A percentile compares a stretch with the other conserved stretches of the same genome.
These are phyloP conservation scores for Chlamydotis undulata DNA, from an alignment of 2,113 vertebrate species.

Conservation along the genomic window DNA sequence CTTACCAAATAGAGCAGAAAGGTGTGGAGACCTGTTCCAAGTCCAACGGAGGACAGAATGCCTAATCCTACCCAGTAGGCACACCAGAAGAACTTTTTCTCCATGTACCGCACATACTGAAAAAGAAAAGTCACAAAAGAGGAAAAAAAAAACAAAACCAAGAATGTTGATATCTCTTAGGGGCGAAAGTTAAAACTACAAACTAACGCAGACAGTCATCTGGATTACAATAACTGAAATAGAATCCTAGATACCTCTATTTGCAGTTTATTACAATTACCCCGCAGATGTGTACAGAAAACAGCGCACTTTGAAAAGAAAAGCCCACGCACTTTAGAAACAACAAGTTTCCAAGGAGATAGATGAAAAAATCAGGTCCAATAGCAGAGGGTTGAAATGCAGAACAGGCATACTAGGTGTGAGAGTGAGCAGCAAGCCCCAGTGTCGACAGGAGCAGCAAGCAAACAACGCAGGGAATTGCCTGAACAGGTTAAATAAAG, in stretches of 20 bases:
- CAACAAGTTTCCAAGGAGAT: neutral
- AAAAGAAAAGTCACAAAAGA: slow-evolving; percentile 40
- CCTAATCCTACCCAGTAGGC: slow-evolving; percentile 89
- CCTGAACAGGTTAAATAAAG: neutral
- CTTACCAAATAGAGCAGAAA: slow-evolving; percentile 93
- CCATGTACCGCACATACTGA: slow-evolving; percentile 85
- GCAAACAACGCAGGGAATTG: neutral
- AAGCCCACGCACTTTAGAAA: neutral
- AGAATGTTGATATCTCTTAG: neutral
- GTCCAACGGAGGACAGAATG: slow-evolving; percentile 88
- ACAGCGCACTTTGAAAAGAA: neutral
- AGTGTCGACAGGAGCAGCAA: neutral
- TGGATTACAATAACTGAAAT: neutral
- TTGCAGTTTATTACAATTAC: neutral
- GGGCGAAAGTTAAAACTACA: neutral
- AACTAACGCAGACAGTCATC: neutral
- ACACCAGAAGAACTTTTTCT: slow-evolving; percentile 88
- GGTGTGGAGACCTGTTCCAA: slow-evolving; percentile 88
- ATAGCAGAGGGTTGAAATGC: neutral
- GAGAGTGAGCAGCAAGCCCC: neutral
- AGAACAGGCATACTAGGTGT: neutral
- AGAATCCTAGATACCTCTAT: neutral
- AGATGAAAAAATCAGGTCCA: neutral
- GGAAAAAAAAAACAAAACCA: neutral
- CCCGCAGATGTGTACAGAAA: neutral